Evolutionary conservation across 2,113 vertebrate species (phyloP).

Genomic region (Channa maculata): DNA sequence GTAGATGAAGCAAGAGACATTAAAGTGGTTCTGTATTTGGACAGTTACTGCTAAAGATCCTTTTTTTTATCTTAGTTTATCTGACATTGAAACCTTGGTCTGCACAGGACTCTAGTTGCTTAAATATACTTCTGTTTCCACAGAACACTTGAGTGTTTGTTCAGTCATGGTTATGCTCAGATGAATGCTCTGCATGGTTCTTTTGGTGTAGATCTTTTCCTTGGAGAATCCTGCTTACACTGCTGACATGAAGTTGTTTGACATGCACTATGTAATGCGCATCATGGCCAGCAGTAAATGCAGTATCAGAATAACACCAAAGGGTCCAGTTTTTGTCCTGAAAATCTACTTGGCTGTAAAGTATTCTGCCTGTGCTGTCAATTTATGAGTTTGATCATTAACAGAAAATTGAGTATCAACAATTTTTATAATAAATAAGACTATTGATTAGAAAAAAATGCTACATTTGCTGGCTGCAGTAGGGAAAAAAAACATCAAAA

Average conservation of each 20-base stretch:
- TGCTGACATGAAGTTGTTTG: slow-evolving; percentile 29
- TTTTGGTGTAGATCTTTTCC: slow-evolving; percentile 20
- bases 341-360: no score
- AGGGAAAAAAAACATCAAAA: not conserved
- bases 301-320: no score
- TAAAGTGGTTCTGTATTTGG: no score
- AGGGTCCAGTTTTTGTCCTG: no score
- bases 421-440: no score
- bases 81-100: not conserved
- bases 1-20: not conserved
- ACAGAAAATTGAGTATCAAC: no score
- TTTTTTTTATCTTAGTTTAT: no score
- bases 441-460: no score
- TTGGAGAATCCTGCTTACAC: slow-evolving; percentile 55
- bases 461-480: no score
- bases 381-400: not conserved
- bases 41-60: no score
- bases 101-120: not conserved
- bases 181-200: slow-evolving; percentile 21
- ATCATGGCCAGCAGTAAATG: not conserved
- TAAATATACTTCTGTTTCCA: not conserved
- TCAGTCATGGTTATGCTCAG: not conserved
- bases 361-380: not conserved
- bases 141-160: not conserved
- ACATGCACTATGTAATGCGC: not conserved